Base-by-base conservation (phyloP, 2,888 invertebrate genomes). In the Agriopis leucophaearia region DNA sequence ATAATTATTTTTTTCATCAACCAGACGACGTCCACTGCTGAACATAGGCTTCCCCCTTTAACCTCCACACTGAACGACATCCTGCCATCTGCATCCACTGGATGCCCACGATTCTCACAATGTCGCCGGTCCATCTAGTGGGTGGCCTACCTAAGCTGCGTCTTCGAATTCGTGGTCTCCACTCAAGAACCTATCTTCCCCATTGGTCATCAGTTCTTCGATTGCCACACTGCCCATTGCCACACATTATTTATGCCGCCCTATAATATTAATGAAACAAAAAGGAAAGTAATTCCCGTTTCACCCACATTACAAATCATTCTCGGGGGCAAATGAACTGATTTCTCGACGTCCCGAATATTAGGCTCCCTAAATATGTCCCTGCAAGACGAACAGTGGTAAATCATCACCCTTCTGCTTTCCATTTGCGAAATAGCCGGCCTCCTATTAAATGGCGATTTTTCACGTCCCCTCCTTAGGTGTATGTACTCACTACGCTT, bases 401-500 rank as follows among this genome's bases (percentile, higher is more conserved):
- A 85, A 84, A 85, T 86, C 85, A 86, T 84, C 85, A 82, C 85
- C 86, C 86, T 83, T 83, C 82, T 80, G 77, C 74, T 80, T 78
- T 80, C 81, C 81, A 82, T 84, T 83, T 83, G 74, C 80, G 80
- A 79, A 84, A 84, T 85, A 82, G 90, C 89, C 88, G 83, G 81
- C 81, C 87, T 84, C 87, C 92, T 91, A 91, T 92, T 92, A 92
- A 92, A 92, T 88, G 89, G 86, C 92, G 88, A 92, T 93, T 91
- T 91, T 90, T 93, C 91, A 92, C 88, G 71, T 71, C 71, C 76
- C 66, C 69, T 62, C 38, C 44, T 47, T 69, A 62, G 40, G 16
- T 56, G 64, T 68, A 5, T 18, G 13, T 40, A 60, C 57, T 3
- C 63, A 68, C 58, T 50, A 13, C 9, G 38, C 9, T 5, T 15